These are phyloP conservation scores for Brenthis ino DNA, from an alignment of 2,888 invertebrate species.

Conservation along the genomic window DNA sequence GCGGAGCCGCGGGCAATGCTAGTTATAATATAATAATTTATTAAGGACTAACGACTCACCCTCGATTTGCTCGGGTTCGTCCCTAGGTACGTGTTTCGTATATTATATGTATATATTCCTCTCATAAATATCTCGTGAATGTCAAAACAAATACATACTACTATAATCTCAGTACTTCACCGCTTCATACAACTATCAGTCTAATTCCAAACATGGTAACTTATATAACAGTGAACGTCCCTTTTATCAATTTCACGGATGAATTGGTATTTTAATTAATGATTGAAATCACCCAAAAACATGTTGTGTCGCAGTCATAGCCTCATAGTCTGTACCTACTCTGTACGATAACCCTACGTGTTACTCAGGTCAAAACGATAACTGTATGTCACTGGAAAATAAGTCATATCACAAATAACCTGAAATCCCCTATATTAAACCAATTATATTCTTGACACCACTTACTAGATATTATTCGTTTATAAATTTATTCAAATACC, in stretches of 20 bases:
- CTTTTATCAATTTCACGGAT: constrained; percentile 31
- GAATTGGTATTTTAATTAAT: constrained; percentile 34
- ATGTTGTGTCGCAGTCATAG: constrained; percentile 44
- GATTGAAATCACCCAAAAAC: constrained; percentile 51
- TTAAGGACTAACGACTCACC: not conserved
- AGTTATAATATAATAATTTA: not conserved
- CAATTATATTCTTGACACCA: too few species aligned
- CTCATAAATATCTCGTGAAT: constrained; percentile 3
- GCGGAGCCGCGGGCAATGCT: too few species aligned
- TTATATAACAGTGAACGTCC: constrained; percentile 6
- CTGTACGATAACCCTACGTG: constrained; percentile 54
- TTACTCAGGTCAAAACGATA: constrained; percentile 45
- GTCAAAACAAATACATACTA: constrained; percentile 1
- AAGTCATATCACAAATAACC: constrained; percentile 16
- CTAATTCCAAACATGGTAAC: not conserved
- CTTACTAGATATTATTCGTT: too few species aligned
- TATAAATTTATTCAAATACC: too few species aligned
- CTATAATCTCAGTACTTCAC: not conserved
- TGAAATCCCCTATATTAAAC: not conserved
- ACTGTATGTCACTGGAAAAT: constrained; percentile 23
- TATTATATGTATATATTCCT: too few species aligned
- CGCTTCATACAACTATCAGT: constrained; percentile 5
- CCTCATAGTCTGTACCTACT: constrained; percentile 49
- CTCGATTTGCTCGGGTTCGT: too few species aligned
- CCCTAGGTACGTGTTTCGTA: too few species aligned